Evolutionary conservation across 2,888 invertebrate genomes (phyloP), one percentile per base, ranked within the genome.

Genomic region (Aphelenchoides bicaudatus): DNA sequence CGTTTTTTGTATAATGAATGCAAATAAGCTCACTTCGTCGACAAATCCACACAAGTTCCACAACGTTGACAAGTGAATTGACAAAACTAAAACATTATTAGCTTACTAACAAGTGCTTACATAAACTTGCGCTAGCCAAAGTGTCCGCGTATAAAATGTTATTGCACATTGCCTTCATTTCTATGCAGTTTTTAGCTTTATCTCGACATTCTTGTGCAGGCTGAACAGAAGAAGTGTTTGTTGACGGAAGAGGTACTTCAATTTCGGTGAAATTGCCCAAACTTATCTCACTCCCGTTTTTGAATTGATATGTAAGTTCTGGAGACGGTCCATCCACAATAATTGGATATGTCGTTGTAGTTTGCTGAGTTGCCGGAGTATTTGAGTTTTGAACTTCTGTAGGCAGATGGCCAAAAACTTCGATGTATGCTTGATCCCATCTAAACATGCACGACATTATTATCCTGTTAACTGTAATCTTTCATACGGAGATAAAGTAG

Each of bases 191-290:
- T 6, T 19, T 8, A n/a, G 43, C 43, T 8, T 43, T 10, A 21
- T 43, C 43, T 10, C 43, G 43, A 43, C 43, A 43, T 16, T 13
- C 34, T 34, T 34, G 34, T 13, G 13, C 34, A 19, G 43, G 25
- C 10, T 8, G 16, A 8, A 43, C 43, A n/a, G 34, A 10, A 10
- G 34, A n/a, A 10, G 34, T 10, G 10, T n/a, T 10, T 10, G 34
- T 34, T 10, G 34, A 10, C 21, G 23, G 23, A 19, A 25, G 43
- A 10, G 43, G 43, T 10, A 10, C 21, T 19, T 25, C 21, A 43
- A 25, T 43, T 10, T 19, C 10, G 16, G 43, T 8, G 10, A 8
- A 21, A 6, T 21, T 43, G 16, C 43, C 43, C 16, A 43, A 10
- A 8, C 10, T 25, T n/a, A 21, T 25, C 10, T 21, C n/a, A 6